Conservation (phyloP, 2,888 invertebrate genomes). For the Xestia rhomboidea region DNA sequence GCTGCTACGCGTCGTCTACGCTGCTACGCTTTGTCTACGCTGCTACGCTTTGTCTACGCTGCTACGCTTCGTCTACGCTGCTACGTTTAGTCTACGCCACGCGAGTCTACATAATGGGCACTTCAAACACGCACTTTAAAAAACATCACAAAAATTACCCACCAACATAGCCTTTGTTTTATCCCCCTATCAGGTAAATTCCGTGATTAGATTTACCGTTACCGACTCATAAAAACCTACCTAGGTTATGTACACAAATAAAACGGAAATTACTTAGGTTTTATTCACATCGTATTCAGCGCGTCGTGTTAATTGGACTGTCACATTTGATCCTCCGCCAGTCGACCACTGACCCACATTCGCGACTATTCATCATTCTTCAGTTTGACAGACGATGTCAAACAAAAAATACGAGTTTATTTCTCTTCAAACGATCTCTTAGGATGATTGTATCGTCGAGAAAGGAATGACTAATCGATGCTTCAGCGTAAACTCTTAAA, state of each 20-base stretch:
- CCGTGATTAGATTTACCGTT: constrained; percentile 45
- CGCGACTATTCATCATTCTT: constrained; percentile 69
- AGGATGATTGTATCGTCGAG: constrained; percentile 33
- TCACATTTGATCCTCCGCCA: constrained; percentile 72
- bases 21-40: no score
- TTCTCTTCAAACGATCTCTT: constrained; percentile 35
- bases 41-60: not conserved
- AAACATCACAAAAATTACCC: not conserved
- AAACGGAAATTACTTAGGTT: constrained; percentile 21
- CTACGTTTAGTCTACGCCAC: not conserved
- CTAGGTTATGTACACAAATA: constrained; percentile 30
- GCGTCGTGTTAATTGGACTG: constrained; percentile 73
- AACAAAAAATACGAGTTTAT: constrained; percentile 52
- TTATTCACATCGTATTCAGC: constrained; percentile 38
- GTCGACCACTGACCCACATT: constrained; percentile 77
- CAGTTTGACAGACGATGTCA: constrained; percentile 48
- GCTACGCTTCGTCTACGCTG: not conserved
- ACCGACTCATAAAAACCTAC: constrained; percentile 17
- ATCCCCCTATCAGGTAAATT: constrained; percentile 18
- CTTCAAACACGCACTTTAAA: not conserved
- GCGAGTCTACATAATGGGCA: not conserved
- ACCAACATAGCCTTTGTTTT: constrained; percentile 3
- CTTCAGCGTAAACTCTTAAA: constrained; percentile 11
- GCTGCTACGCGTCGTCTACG: no score
- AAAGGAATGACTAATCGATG: constrained; percentile 47